Evolutionary conservation across 23 tunicate genomes (phyloP).

Genomic region (Clavelina lepadiformis): DNA sequence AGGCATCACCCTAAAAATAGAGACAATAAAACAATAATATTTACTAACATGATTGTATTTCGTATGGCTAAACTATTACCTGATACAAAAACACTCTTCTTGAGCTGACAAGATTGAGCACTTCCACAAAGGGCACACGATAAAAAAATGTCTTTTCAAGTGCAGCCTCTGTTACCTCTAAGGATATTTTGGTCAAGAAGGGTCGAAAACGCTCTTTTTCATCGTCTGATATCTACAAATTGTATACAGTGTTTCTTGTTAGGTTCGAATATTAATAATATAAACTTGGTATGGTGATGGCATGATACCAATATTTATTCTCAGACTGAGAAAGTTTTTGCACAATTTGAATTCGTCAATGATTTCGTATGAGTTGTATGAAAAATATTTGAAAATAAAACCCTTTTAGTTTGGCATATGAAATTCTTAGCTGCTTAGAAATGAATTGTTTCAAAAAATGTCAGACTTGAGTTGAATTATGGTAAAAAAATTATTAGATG

Average conservation of each 20-base stretch:
- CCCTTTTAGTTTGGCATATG: too few relatives aligned
- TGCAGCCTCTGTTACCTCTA: constrained; percentile 38
- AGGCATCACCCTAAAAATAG: constrained; percentile 63
- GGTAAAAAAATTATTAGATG: too few relatives aligned
- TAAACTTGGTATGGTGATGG: too few relatives aligned
- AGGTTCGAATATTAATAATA: background rate
- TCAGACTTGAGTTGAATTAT: too few relatives aligned
- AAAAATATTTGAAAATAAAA: too few relatives aligned
- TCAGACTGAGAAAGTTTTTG: too few relatives aligned
- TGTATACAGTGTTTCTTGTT: background rate
- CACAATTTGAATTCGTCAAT: too few relatives aligned
- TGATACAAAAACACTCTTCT: constrained; percentile 61
- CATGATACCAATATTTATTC: too few relatives aligned
- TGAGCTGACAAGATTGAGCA: constrained; percentile 61
- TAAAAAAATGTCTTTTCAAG: constrained; percentile 54
- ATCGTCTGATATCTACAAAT: constrained; percentile 52
- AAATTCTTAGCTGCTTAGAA: too few relatives aligned
- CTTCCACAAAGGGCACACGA: constrained; percentile 85
- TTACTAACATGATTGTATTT: too few relatives aligned
- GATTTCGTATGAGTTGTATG: too few relatives aligned
- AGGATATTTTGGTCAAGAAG: constrained; percentile 29
- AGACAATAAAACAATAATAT: background rate
- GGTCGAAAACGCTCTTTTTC: constrained; percentile 41
- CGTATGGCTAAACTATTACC: constrained; percentile 9
- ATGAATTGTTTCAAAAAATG: too few relatives aligned